phyloP scores from a whole-genome alignment of 2,888 invertebrate genomes.

The Spisula subtruncata region DNA sequence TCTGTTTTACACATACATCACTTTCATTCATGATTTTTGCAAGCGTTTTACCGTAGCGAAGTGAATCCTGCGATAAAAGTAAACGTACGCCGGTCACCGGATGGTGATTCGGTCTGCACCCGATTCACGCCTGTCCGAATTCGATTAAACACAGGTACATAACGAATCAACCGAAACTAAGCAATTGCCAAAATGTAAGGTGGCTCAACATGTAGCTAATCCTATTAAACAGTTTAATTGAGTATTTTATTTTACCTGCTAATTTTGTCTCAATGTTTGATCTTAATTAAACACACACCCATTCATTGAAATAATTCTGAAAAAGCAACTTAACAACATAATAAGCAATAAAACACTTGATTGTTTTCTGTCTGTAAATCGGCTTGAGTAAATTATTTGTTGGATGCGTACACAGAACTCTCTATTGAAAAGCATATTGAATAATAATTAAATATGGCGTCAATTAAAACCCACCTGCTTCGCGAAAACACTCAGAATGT shows the following conservation, averaged over 20 bases:
- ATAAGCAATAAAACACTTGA: not conserved
- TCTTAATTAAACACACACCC: not conserved
- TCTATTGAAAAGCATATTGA: constrained; percentile 1
- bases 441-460: constrained; percentile 21
- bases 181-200: not conserved
- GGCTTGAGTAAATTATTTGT: not conserved
- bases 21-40: constrained; percentile 38
- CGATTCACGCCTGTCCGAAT: not conserved
- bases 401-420: not conserved
- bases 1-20: constrained; percentile 28
- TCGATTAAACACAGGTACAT: not conserved
- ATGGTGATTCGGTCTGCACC: constrained; percentile 8
- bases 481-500: not conserved
- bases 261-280: not conserved
- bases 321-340: not conserved
- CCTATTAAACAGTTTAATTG: not conserved
- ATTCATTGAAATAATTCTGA: not conserved
- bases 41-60: constrained; percentile 45
- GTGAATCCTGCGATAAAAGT: not conserved
- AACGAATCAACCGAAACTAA: not conserved
- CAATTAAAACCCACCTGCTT: constrained; percentile 22
- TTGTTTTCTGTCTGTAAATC: constrained; percentile 10
- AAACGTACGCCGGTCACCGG: not conserved
- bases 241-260: not conserved
- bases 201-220: not conserved